Conservation (phyloP, 2,113 vertebrate genomes). For the Dipodomys ordii region DNA sequence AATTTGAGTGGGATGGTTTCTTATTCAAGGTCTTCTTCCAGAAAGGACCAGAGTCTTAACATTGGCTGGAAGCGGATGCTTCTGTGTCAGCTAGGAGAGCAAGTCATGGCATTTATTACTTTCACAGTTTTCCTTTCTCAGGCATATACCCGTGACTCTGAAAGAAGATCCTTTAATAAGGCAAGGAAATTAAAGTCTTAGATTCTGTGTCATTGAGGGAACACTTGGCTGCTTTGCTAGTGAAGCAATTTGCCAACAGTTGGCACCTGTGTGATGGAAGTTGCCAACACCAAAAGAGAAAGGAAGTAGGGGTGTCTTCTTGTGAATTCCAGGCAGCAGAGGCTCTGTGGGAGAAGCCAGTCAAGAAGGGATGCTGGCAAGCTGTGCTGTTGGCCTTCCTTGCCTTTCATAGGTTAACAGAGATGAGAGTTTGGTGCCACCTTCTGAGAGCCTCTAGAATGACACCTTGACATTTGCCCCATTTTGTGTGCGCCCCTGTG, state of each 20-base stretch:
- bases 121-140: neutral
- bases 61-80: neutral
- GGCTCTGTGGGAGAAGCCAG: neutral
- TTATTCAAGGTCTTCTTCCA: neutral
- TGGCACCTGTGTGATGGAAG: neutral
- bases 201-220: neutral
- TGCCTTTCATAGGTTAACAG: neutral
- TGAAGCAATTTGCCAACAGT: neutral
- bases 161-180: neutral
- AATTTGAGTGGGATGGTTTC: neutral
- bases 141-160: neutral
- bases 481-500: neutral
- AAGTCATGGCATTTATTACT: neutral
- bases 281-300: neutral
- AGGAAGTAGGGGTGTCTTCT: neutral
- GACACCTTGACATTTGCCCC: neutral
- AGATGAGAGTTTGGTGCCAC: conserved; percentile 57
- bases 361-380: neutral
- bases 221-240: neutral
- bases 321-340: conserved; percentile 6
- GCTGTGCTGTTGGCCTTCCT: neutral
- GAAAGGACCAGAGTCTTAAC: neutral
- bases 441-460: conserved; percentile 63
- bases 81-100: neutral
- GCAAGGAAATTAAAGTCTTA: neutral